A percentile compares a stretch with the other conserved stretches of the same genome.
Evolutionary conservation across 2,113 vertebrate genomes (phyloP).

Genomic region (Saguinus imperator): DNA sequence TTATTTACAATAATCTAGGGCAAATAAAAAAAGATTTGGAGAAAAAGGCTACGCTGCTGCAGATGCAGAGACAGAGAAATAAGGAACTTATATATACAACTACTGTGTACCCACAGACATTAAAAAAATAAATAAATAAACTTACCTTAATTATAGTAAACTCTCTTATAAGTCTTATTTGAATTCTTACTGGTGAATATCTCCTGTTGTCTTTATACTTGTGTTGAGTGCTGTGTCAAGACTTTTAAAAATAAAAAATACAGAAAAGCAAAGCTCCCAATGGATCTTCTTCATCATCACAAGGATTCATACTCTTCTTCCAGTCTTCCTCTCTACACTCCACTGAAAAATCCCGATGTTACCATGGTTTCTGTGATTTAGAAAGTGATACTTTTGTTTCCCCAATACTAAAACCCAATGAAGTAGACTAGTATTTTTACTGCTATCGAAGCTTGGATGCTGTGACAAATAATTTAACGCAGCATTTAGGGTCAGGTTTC

Average conservation of each 20-base stretch:
- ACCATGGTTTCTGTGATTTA: neutral
- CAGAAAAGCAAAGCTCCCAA: neutral
- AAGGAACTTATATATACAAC: neutral
- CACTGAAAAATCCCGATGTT: neutral
- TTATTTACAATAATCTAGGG: neutral
- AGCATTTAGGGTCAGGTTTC: neutral
- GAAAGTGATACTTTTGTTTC: neutral
- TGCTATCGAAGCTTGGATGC: neutral
- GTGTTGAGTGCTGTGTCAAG: neutral
- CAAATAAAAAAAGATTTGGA: neutral
- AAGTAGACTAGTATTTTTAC: neutral
- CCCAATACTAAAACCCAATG: neutral
- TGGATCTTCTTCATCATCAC: neutral
- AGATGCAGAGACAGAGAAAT: neutral
- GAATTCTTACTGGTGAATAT: neutral
- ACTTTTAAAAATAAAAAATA: neutral
- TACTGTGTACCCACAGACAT: no score
- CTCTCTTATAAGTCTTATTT: neutral
- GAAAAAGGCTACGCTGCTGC: neutral
- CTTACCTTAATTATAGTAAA: neutral
- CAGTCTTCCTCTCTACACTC: neutral
- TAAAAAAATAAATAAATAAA: no score
- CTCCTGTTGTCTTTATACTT: neutral
- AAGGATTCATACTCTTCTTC: neutral
- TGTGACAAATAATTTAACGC: conserved; percentile 6